Base-by-base conservation (phyloP, 2,888 invertebrate species). In the Sarcophaga rosellei region DNA sequence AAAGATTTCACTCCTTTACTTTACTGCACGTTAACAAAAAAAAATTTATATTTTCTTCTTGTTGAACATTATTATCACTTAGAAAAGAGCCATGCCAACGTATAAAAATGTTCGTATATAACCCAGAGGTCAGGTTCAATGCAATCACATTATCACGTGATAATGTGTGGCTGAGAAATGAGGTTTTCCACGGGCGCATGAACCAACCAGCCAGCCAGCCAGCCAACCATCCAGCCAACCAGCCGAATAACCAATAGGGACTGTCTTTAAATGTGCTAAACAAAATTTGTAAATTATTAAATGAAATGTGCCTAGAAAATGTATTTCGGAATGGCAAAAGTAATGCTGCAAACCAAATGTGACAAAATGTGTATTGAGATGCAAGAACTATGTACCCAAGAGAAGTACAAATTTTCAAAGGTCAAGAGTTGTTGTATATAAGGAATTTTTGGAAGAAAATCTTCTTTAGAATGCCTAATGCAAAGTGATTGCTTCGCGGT, bases 141-240 rank as follows among this genome's bases (percentile, higher is more conserved):
- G 74, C 69, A 84, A 84, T 84, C 83, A 77, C 77, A 86, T 84
- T 77, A 84, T 81, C 83, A 84, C 81, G 77, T 86, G 78, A 84
- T 84, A 84, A 81, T 78, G 81, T 45, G 69, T 72, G 77, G 61
- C 62, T 75, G 62, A 59, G 57, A 84, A 78, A 70, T 76, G 70
- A 68, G 75, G 47, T 77, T 78, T 80, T 53, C 66, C 20, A 44
- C 12, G 47, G 11, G 17, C 57, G 44, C n/a, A 53, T 57, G 44
- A 44, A 68, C 35, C 2, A n/a, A 25, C 20, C 20, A 62, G 53
- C 25, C 69, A 69, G 65, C 44, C 75, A 62, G 25, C 61, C 11
- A 20, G 8, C 62, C 35, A 61, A 15, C 12, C 20, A 57, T 4
- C 35, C 35, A 35, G 8, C 2, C 35, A 35, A 35, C 35, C 35